Evolutionary conservation across 2,113 vertebrate species (phyloP).

Genomic region (Psittacula cyanocephala): DNA sequence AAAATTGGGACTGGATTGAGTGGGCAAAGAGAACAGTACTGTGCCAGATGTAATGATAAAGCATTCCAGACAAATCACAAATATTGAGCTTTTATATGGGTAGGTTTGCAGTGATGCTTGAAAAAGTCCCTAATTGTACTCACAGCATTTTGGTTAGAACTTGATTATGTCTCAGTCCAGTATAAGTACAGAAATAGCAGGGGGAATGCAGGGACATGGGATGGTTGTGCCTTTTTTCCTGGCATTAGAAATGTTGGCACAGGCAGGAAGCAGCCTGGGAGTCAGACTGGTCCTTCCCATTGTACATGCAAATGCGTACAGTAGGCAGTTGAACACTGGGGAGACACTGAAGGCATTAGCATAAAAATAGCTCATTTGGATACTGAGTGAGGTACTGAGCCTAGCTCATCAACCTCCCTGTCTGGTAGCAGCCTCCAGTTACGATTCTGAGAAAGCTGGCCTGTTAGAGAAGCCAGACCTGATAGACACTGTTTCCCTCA

Average conservation of each 20-base stretch:
- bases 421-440: not conserved
- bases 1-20: not conserved
- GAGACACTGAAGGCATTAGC: not conserved
- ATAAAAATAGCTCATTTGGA: not conserved
- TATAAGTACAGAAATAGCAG: not conserved
- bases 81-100: not conserved
- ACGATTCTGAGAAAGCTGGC: not conserved
- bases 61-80: not conserved
- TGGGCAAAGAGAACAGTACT: not conserved
- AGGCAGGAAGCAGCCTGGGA: not conserved
- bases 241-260: not conserved
- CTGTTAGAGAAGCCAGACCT: not conserved
- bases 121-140: not conserved
- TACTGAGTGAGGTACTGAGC: fast-evolving
- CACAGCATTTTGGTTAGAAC: not conserved
- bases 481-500: not conserved
- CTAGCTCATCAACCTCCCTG: not conserved
- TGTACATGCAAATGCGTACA: not conserved
- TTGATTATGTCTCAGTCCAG: not conserved
- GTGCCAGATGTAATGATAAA: not conserved
- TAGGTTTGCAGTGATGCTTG: not conserved
- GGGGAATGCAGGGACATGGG: not conserved
- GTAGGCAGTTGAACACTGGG: not conserved
- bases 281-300: not conserved
- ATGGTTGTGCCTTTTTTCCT: not conserved